Percentiles rank a stretch among this genome's conserved stretches.
Evolutionary conservation across 2,113 vertebrate genomes (phyloP).

Genomic region (Abramis brama): DNA sequence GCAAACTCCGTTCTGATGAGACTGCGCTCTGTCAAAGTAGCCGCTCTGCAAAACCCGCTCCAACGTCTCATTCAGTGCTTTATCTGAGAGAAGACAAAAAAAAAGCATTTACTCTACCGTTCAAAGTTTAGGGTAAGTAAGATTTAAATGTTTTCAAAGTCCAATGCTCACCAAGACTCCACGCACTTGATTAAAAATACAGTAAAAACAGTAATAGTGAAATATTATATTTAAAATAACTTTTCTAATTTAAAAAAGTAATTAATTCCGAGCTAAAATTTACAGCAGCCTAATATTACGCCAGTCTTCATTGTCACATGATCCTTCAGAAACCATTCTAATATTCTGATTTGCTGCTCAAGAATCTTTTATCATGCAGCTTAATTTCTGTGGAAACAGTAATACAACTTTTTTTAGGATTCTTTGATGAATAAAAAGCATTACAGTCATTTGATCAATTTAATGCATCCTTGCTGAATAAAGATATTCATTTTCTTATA

Average conservation of each 20-base stretch:
- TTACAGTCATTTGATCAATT: too few species aligned
- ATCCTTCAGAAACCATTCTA: not conserved
- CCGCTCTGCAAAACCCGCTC: constrained; percentile 91
- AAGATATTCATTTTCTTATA: too few species aligned
- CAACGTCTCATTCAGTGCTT: constrained; percentile 87
- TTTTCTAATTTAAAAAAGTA: not conserved
- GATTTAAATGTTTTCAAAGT: not conserved
- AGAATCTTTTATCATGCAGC: not conserved
- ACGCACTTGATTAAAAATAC: not conserved
- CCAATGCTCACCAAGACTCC: not conserved
- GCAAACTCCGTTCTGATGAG: constrained; percentile 92
- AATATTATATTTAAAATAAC: not conserved
- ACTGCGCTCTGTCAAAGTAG: constrained; percentile 90
- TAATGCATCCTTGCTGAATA: not conserved
- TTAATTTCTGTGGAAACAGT: not conserved
- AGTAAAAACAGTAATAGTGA: not conserved
- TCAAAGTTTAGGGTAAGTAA: not conserved
- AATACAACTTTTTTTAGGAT: not conserved
- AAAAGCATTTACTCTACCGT: not conserved
- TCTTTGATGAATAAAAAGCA: not conserved
- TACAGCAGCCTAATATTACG: not conserved
- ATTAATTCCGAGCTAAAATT: not conserved
- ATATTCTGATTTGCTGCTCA: not conserved
- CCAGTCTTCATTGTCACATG: not conserved
- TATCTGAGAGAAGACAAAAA: constrained; percentile 76